Evolutionary conservation across 1,140 invertebrate species (phyloP).

Genomic region (Magallana gigas): DNA sequence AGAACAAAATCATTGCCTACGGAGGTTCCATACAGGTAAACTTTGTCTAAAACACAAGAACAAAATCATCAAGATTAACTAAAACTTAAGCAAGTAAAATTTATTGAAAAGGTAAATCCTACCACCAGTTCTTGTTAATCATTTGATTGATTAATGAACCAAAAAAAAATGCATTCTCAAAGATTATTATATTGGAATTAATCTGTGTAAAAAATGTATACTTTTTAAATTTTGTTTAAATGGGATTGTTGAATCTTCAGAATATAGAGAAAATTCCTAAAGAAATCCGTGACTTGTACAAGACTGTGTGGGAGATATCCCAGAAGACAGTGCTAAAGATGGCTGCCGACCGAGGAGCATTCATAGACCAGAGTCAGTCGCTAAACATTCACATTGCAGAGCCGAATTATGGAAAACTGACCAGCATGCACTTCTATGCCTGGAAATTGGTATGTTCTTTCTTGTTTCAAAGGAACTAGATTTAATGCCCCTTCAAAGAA

Average conservation of each 20-base stretch:
- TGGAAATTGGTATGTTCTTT: slow-evolving; percentile 89
- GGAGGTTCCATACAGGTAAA: slow-evolving; percentile 93
- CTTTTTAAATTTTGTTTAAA: too few relatives aligned
- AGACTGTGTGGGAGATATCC: slow-evolving; percentile 99
- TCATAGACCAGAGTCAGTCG: slow-evolving; percentile 99
- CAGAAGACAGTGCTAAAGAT: slow-evolving; percentile 97
- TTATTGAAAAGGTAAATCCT: too few relatives aligned
- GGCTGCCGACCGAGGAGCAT: slow-evolving; percentile 98
- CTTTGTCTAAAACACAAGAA: too few relatives aligned
- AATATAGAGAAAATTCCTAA: slow-evolving; percentile 92
- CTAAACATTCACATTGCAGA: slow-evolving; percentile 97
- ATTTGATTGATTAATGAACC: too few relatives aligned
- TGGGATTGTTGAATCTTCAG: slow-evolving; percentile 78
- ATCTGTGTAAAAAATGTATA: too few relatives aligned
- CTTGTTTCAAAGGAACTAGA: too few relatives aligned
- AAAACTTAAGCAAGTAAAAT: too few relatives aligned
- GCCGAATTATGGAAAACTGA: slow-evolving; percentile 95
- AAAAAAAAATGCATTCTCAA: too few relatives aligned
- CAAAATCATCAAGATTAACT: too few relatives aligned
- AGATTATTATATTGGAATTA: too few relatives aligned
- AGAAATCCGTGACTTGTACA: slow-evolving; percentile 94
- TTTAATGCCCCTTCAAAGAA: too few relatives aligned
- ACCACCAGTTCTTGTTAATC: too few relatives aligned
- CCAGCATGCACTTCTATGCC: slow-evolving; percentile 98
- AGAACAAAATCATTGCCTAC: slow-evolving; percentile 94